Base-by-base conservation (phyloP, 2,113 vertebrate genomes). In the Mixornis gularis region DNA sequence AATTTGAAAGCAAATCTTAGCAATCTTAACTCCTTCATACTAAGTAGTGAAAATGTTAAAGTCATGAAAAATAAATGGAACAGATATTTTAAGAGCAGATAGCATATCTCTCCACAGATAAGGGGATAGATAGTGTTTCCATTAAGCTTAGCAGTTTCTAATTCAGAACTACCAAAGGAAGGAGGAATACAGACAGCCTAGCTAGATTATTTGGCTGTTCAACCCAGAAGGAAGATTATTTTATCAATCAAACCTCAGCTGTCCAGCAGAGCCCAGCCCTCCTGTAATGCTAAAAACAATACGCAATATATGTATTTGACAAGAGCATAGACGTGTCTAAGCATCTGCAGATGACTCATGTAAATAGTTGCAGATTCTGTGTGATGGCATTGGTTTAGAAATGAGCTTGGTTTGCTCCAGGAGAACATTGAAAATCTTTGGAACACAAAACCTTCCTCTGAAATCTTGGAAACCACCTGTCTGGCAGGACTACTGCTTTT, bases 81-180 rank as follows among this genome's bases (percentile, higher is more conserved):
- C 48, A 80, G 62, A 59, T 52, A 17, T 60, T 74, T 89, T 69
- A 87, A 81, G 59, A 90, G 32, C 27, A 92, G 92, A 94, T 81
- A 94, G 26, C 46, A 4, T 94, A 84, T 89, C 70, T 93, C 62
- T 51, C 21, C 21, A 69, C 58, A 90, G 70, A 92, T 95, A 95
- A 87, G 26, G 20, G 21, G 17, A 36, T 32, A 92, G 70, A 88
- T 69, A 74, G 49, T 21, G 46, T 87, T 94, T 90, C 62, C 73
- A 94, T 92, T 59, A 82, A 84, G 46, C 62, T 93, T 60, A 94
- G 49, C 46, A 72, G 24, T 32, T 72, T 74, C 74, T 41, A 85
- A 12, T 85, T 72, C 70, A 78, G 41, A 92, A 62, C 38, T 43
- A 34, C 41, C 43, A 86, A 79, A 83, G 34, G 53, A 69, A 89